phyloP scores from a whole-genome alignment of 2,888 invertebrate species.

The Epinotia demarniana region DNA sequence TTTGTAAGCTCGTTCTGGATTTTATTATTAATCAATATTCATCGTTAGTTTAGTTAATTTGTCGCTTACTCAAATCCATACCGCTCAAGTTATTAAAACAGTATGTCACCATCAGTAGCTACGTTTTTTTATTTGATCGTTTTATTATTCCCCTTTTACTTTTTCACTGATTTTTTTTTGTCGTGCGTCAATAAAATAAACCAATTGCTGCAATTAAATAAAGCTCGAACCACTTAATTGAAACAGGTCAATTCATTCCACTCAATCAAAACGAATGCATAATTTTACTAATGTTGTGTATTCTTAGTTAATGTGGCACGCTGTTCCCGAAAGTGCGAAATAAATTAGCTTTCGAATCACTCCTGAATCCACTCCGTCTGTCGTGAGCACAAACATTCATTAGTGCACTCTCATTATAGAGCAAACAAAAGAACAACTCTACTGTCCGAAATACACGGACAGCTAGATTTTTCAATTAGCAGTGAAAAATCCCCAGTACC shows the following conservation, averaged over 20 bases:
- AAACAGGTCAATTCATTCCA: background rate
- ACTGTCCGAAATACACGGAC: conserved; percentile 51
- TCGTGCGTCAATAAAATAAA: no score
- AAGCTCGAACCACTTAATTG: no score
- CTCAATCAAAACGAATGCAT: background rate
- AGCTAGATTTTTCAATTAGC: conserved; percentile 59
- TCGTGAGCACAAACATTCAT: conserved; percentile 14
- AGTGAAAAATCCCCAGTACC: conserved; percentile 57
- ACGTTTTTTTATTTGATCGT: no score
- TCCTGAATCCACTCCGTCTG: background rate
- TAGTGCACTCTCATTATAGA: conserved; percentile 17
- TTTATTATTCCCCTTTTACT: no score
- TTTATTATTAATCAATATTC: no score
- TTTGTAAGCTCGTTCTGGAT: no score
- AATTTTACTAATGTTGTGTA: background rate
- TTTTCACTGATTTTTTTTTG: no score
- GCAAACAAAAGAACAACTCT: conserved; percentile 49
- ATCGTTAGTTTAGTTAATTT: no score
- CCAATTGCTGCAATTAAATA: no score
- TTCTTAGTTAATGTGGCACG: background rate
- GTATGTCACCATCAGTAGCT: no score
- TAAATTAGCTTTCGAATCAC: conserved; percentile 5
- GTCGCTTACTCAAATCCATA: no score
- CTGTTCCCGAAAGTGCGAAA: background rate
- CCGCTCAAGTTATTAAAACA: no score